phyloP scores from a whole-genome alignment of 2,113 vertebrate genomes.

The Cochlearius cochlearius region DNA sequence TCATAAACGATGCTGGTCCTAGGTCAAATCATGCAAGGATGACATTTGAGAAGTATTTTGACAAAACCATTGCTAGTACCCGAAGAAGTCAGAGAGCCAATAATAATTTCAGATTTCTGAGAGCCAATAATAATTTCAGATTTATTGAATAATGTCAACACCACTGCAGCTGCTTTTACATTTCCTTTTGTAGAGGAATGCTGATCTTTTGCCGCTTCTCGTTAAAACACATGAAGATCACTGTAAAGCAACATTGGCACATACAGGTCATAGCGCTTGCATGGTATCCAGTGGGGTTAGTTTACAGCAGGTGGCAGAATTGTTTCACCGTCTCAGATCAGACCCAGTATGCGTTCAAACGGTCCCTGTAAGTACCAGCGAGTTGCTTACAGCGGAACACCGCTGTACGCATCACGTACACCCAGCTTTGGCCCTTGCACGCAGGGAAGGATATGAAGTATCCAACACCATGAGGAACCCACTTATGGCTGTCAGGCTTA shows the following conservation, averaged over 20 bases:
- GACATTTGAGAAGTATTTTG: neutral
- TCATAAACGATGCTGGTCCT: neutral
- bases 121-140: neutral
- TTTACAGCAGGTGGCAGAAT: neutral
- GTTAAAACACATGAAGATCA: neutral
- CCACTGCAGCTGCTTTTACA: neutral
- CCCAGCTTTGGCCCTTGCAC: neutral
- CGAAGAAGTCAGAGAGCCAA: neutral
- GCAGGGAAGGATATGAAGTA: neutral
- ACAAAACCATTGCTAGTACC: neutral
- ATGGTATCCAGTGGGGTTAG: neutral
- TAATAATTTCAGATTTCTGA: neutral
- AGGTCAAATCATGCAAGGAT: neutral
- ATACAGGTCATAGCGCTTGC: neutral
- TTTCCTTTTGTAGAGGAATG: neutral
- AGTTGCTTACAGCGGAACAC: neutral
- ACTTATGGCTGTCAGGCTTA: neutral
- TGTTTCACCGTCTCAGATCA: neutral
- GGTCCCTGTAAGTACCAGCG: neutral
- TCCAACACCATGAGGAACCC: neutral
- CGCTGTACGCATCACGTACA: neutral
- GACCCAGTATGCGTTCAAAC: neutral
- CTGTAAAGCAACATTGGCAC: slow-evolving; percentile 33
- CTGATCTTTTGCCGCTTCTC: neutral
- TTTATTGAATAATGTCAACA: slow-evolving; percentile 36